These are phyloP conservation scores for Sebastes umbrosus DNA, from an alignment of 2,797 vertebrate genomes.

Conservation along the genomic window DNA sequence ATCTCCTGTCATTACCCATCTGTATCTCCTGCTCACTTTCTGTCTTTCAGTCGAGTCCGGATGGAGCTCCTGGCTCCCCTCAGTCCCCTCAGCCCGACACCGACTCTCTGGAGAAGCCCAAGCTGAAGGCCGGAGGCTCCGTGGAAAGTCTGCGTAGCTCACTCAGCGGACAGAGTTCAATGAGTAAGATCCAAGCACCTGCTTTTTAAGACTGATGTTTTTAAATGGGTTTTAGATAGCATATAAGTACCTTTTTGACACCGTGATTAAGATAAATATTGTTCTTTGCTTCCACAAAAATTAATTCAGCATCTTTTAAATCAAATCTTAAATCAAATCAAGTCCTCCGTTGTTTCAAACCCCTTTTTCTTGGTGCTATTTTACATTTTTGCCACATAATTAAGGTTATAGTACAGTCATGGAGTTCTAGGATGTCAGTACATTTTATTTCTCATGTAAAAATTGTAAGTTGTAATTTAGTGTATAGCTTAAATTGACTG, in stretches of 20 bases:
- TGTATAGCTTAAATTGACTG: background rate
- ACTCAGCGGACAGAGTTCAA: conserved; percentile 97
- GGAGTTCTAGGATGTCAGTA: background rate
- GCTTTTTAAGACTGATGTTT: background rate
- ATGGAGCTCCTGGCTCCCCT: conserved; percentile 86
- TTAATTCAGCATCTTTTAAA: background rate
- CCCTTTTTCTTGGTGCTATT: background rate
- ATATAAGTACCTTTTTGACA: background rate
- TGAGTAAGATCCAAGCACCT: conserved; percentile 83
- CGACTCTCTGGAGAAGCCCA: conserved; percentile 92
- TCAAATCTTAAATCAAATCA: background rate
- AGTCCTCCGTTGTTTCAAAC: background rate
- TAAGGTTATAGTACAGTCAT: background rate
- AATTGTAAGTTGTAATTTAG: background rate
- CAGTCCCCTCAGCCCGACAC: conserved; percentile 86
- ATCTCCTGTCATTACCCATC: conserved; percentile 11
- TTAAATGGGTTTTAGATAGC: background rate
- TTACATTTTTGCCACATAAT: background rate
- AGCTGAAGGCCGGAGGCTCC: conserved; percentile 95
- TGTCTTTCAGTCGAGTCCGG: conserved; percentile 85
- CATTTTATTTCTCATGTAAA: background rate
- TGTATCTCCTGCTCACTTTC: background rate
- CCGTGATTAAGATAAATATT: background rate
- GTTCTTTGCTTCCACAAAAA: background rate
- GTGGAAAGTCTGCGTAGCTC: conserved; percentile 97